Conservation (phyloP, 1,140 invertebrate species). For the Plutomurus gul region DNA sequence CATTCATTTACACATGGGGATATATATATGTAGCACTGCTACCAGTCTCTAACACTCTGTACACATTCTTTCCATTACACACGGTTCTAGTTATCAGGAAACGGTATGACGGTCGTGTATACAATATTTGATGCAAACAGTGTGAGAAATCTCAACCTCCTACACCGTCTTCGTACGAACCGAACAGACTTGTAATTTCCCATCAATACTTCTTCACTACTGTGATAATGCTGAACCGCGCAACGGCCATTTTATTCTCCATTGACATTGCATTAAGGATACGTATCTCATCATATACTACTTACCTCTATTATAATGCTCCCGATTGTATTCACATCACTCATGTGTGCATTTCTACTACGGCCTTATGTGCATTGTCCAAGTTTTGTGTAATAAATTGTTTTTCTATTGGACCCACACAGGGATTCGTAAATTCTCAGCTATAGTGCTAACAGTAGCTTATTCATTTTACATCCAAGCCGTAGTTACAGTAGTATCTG, state of each 20-base stretch:
- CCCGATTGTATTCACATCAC: constrained; percentile 14
- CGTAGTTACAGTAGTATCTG: too few relatives aligned
- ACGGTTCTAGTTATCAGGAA: too few relatives aligned
- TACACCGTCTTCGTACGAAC: background rate
- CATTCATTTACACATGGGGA: too few relatives aligned
- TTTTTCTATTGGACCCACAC: too few relatives aligned
- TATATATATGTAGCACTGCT: too few relatives aligned
- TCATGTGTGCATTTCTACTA: background rate
- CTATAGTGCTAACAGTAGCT: too few relatives aligned
- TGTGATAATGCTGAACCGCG: too few relatives aligned
- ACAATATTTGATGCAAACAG: background rate
- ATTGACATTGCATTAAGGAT: background rate
- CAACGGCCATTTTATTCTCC: constrained; percentile 13
- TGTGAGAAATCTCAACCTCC: background rate
- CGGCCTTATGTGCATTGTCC: background rate
- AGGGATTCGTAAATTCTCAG: too few relatives aligned
- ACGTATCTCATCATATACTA: constrained; percentile 2
- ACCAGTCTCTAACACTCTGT: too few relatives aligned
- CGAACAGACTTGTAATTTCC: background rate
- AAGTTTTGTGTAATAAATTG: background rate
- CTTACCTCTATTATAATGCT: background rate
- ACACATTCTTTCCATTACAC: too few relatives aligned
- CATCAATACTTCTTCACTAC: background rate
- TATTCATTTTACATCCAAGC: too few relatives aligned
- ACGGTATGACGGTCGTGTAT: too few relatives aligned